Evolutionary conservation across 2,888 invertebrate genomes (phyloP).

Genomic region (Sphecodes monilicornis): DNA sequence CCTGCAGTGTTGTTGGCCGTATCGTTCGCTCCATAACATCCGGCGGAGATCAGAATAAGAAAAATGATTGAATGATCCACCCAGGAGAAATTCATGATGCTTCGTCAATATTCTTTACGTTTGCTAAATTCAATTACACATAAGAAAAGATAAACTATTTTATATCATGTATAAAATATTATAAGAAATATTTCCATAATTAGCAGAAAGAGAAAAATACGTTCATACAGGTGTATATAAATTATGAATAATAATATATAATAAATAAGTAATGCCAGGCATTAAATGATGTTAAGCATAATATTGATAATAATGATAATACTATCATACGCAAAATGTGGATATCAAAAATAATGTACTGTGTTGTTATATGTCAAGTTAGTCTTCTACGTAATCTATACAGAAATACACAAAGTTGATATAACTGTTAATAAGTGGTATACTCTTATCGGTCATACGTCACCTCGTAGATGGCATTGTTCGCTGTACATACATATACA

Average conservation of each 20-base stretch:
- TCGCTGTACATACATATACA: neutral
- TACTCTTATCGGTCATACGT: neutral
- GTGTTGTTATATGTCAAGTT: neutral
- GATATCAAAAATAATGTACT: neutral
- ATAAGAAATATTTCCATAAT: too few relatives aligned
- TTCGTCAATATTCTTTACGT: neutral
- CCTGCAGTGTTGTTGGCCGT: slow-evolving; percentile 14
- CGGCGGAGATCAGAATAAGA: slow-evolving; percentile 9
- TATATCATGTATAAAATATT: too few relatives aligned
- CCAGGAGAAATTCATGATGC: slow-evolving; percentile 27
- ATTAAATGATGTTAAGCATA: neutral
- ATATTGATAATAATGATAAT: neutral
- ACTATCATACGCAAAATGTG: neutral
- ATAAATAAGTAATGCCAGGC: neutral
- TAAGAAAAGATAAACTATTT: neutral
- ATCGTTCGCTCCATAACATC: neutral
- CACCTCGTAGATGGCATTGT: neutral
- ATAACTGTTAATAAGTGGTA: neutral
- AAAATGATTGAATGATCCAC: neutral
- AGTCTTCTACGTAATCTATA: neutral
- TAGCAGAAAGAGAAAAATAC: neutral
- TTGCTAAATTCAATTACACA: slow-evolving; percentile 1
- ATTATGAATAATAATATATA: neutral
- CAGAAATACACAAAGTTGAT: neutral
- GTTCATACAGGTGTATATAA: neutral